Evolutionary conservation across 53 echinoderm and acorn worm species (phyloP).

Genomic region (Actinopyga echinites): DNA sequence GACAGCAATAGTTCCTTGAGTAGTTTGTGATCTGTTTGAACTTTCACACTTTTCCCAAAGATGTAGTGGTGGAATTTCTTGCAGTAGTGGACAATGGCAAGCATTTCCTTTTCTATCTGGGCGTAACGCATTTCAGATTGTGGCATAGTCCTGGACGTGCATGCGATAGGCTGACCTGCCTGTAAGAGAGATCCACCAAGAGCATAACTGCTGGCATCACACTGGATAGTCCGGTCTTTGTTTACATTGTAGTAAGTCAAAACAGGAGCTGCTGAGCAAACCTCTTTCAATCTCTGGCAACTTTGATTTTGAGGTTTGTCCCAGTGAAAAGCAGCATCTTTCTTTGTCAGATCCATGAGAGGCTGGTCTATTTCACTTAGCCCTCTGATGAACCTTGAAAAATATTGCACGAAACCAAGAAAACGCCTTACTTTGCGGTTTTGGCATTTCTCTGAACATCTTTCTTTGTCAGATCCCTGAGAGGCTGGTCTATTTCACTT

Average conservation of each 20-base stretch:
- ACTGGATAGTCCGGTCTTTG: constrained; percentile 56
- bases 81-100: constrained; percentile 61
- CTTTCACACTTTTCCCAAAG: constrained; percentile 43
- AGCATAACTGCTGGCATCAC: constrained; percentile 74
- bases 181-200: constrained; percentile 55
- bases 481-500: constrained; percentile 64
- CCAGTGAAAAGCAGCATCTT: constrained; percentile 42
- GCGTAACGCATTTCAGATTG: constrained; percentile 56
- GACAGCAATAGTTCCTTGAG: constrained; percentile 45
- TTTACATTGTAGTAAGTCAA: constrained; percentile 46
- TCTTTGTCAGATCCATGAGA: constrained; percentile 48
- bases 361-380: constrained; percentile 68
- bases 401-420: constrained; percentile 53
- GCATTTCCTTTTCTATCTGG: constrained; percentile 72
- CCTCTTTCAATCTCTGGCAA: constrained; percentile 40
- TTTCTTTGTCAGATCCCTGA: constrained; percentile 54
- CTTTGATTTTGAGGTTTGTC: constrained; percentile 48
- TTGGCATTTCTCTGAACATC: constrained; percentile 60
- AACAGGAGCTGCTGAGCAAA: constrained; percentile 57
- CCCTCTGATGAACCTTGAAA: constrained; percentile 52
- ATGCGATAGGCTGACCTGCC: constrained; percentile 61
- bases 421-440: constrained; percentile 48
- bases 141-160: constrained; percentile 62
- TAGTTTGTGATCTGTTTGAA: constrained; percentile 62
- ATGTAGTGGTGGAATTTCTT: constrained; percentile 67